Evolutionary conservation across 2,113 vertebrate species (phyloP).

Genomic region (Urocynchramus pylzowi): DNA sequence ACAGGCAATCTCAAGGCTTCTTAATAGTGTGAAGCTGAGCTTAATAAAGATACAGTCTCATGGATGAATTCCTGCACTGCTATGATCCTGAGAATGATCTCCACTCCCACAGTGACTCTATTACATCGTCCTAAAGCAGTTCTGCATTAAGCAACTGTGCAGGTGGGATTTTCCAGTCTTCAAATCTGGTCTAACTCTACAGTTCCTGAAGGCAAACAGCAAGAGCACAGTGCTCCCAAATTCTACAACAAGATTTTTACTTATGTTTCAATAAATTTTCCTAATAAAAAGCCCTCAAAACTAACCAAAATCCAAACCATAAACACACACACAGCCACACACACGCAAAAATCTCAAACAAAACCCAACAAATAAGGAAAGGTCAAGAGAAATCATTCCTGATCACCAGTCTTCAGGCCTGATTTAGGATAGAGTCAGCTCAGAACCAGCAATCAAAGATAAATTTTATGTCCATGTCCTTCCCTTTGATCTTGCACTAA

Average conservation of each 20-base stretch:
- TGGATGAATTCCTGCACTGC: not conserved
- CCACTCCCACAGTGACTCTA: not conserved
- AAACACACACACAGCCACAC: too few species aligned
- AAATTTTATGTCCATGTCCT: not conserved
- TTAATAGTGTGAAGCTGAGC: slow-evolving; percentile 3
- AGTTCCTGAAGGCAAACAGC: not conserved
- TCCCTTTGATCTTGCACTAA: not conserved
- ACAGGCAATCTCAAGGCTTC: slow-evolving; percentile 1
- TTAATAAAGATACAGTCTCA: slow-evolving; percentile 27
- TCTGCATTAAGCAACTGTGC: not conserved
- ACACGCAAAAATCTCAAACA: not conserved
- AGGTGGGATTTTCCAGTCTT: not conserved
- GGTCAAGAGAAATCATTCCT: not conserved
- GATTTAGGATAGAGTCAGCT: not conserved
- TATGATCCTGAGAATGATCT: slow-evolving; percentile 10
- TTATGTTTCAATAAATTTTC: not conserved
- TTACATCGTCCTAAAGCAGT: not conserved
- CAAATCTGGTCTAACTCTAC: not conserved
- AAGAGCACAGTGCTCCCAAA: not conserved
- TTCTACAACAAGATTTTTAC: not conserved
- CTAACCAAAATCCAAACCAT: not conserved
- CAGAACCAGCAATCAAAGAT: not conserved
- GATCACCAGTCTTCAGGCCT: not conserved
- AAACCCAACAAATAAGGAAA: not conserved
- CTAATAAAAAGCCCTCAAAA: not conserved